These are phyloP conservation scores for Panopea generosa DNA, from an alignment of 2,888 invertebrate genomes.

Conservation along the genomic window DNA sequence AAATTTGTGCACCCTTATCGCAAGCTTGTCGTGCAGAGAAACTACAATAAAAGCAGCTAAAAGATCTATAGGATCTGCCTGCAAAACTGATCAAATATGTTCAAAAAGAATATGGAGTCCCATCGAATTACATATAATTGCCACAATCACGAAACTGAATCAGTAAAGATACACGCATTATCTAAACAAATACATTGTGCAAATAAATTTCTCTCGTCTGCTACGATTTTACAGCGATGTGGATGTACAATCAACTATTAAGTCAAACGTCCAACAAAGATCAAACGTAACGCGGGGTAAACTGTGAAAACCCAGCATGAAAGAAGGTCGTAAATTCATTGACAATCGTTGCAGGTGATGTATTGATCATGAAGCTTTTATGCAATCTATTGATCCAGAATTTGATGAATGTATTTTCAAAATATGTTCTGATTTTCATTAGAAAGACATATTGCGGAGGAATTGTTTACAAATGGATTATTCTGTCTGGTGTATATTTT, in stretches of 20 bases:
- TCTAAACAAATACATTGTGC: constrained; percentile 33
- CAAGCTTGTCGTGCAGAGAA: too few relatives aligned
- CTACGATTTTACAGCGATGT: constrained; percentile 15
- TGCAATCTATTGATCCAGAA: constrained; percentile 39
- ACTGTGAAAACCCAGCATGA: constrained; percentile 28
- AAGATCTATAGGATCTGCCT: background rate
- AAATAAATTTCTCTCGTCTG: constrained; percentile 36
- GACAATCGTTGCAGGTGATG: constrained; percentile 40
- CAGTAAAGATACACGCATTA: constrained; percentile 33
- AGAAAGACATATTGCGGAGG: constrained; percentile 16
- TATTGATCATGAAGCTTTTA: constrained; percentile 20
- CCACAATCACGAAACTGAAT: constrained; percentile 18
- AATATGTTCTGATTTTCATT: constrained; percentile 27
- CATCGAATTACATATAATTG: constrained; percentile 18
- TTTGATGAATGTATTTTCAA: constrained; percentile 36
- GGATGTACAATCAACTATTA: constrained; percentile 28
- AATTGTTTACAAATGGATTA: constrained; percentile 9
- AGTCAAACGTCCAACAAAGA: constrained; percentile 19
- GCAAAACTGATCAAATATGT: background rate
- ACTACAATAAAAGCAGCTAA: too few relatives aligned
- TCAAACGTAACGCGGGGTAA: constrained; percentile 53
- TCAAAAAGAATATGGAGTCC: constrained; percentile 5
- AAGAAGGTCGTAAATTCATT: constrained; percentile 41
- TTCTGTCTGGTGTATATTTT: background rate
- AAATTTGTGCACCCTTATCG: too few relatives aligned